These are phyloP conservation scores for Thunnus thynnus DNA, from an alignment of 2,113 vertebrate species.

Conservation along the genomic window DNA sequence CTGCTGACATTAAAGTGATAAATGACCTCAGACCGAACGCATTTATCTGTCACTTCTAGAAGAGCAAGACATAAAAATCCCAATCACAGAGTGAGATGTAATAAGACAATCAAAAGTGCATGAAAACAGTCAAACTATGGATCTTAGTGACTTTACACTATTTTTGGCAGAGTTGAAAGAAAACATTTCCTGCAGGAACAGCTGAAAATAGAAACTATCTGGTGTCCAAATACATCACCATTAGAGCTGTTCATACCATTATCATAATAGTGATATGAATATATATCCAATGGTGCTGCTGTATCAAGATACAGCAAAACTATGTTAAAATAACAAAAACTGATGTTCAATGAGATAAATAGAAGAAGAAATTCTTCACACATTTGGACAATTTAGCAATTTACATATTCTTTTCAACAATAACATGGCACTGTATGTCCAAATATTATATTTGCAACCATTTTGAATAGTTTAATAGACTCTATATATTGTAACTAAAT, in stretches of 20 bases:
- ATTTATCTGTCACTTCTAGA: background rate
- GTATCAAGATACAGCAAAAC: too few species aligned
- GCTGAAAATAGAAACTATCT: too few species aligned
- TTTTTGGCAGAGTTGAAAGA: background rate
- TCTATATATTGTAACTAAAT: background rate
- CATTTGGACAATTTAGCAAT: too few species aligned
- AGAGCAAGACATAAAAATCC: background rate
- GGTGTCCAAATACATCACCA: too few species aligned
- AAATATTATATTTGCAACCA: background rate
- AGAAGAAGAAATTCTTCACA: too few species aligned
- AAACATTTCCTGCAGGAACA: background rate
- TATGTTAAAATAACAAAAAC: too few species aligned
- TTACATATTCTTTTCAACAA: too few species aligned
- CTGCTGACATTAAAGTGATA: constrained; percentile 26
- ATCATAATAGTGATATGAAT: background rate
- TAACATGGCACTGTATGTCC: too few species aligned
- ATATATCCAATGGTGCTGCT: background rate
- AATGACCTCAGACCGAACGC: background rate
- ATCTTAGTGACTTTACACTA: background rate
- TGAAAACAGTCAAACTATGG: background rate
- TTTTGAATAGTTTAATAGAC: background rate
- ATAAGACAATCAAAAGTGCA: background rate
- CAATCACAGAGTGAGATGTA: background rate
- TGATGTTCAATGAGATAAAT: too few species aligned
- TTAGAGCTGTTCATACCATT: background rate